Conservation (phyloP, 2,113 vertebrate species). For the Ciconia boyciana region DNA sequence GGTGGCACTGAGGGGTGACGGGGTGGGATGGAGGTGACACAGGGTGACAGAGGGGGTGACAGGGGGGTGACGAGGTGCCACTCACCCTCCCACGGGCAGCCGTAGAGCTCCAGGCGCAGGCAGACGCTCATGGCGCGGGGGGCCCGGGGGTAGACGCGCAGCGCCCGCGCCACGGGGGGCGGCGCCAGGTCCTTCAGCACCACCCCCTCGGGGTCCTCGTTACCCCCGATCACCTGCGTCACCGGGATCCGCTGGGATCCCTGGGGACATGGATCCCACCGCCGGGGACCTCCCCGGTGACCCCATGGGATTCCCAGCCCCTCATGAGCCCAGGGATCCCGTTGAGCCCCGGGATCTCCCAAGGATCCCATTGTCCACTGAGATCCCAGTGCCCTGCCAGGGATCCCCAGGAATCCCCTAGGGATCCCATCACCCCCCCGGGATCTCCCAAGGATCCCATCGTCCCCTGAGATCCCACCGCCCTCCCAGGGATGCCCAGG, state of each 20-base stretch:
- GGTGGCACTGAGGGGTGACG: no score
- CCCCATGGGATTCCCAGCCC: rapidly evolving
- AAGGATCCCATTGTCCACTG: no score
- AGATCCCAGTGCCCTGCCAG: neutral
- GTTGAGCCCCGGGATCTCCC: neutral
- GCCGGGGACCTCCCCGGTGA: neutral
- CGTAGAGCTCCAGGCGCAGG: conserved; percentile 92
- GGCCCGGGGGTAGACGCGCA: conserved; percentile 88
- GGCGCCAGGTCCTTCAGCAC: conserved; percentile 93
- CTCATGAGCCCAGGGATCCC: neutral
- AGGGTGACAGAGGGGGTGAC: neutral
- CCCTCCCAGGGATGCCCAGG: no score
- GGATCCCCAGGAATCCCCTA: neutral
- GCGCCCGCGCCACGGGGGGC: conserved; percentile 84
- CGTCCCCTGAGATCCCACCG: no score
- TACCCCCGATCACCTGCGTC: conserved; percentile 86
- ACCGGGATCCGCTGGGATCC: neutral
- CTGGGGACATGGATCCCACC: no score
- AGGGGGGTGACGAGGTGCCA: neutral
- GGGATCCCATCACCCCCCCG: no score
- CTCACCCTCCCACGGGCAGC: conserved; percentile 91
- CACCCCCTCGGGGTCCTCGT: conserved; percentile 88
- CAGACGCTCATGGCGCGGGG: conserved; percentile 96
- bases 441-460: no score
- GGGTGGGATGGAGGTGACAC: neutral